Conservation (phyloP, 2,888 invertebrate genomes). For the Mongoloraphidia duomilia region DNA sequence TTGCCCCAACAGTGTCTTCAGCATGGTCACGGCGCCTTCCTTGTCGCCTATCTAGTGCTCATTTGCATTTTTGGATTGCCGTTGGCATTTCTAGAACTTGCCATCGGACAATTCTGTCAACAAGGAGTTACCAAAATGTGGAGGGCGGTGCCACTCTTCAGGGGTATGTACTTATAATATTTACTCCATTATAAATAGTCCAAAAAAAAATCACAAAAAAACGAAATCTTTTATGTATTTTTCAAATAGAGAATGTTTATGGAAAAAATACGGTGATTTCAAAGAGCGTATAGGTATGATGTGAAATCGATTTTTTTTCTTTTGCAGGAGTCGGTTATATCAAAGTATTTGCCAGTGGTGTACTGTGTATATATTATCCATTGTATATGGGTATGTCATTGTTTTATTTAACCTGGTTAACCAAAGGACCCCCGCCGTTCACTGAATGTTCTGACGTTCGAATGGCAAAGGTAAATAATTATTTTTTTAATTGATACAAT, state of each 20-base stretch:
- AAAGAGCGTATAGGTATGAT: too few relatives aligned
- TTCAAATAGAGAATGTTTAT: too few relatives aligned
- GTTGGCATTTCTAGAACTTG: conserved; percentile 42
- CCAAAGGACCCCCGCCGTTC: conserved; percentile 39
- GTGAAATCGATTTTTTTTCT: conserved; percentile 5
- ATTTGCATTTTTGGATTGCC: conserved; percentile 39
- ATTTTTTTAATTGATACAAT: too few relatives aligned
- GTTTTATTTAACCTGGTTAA: conserved; percentile 40
- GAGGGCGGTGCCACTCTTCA: conserved; percentile 50
- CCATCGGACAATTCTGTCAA: conserved; percentile 48
- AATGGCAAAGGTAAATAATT: conserved; percentile 29
- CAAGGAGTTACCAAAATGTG: conserved; percentile 49
- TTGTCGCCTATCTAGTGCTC: conserved; percentile 34
- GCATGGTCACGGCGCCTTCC: conserved; percentile 43
- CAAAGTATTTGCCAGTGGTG: conserved; percentile 37
- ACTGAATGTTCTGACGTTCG: conserved; percentile 34
- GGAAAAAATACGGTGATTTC: too few relatives aligned
- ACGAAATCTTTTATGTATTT: too few relatives aligned
- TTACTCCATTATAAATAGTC: background rate
- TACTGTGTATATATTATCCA: conserved; percentile 40
- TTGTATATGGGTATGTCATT: conserved; percentile 39
- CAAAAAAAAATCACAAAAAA: background rate
- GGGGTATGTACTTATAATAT: conserved; percentile 31
- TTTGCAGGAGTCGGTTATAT: conserved; percentile 46
- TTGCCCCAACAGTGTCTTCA: conserved; percentile 40